These are phyloP conservation scores for Gallinago media DNA, from an alignment of 2,113 vertebrate genomes.

Conservation along the genomic window DNA sequence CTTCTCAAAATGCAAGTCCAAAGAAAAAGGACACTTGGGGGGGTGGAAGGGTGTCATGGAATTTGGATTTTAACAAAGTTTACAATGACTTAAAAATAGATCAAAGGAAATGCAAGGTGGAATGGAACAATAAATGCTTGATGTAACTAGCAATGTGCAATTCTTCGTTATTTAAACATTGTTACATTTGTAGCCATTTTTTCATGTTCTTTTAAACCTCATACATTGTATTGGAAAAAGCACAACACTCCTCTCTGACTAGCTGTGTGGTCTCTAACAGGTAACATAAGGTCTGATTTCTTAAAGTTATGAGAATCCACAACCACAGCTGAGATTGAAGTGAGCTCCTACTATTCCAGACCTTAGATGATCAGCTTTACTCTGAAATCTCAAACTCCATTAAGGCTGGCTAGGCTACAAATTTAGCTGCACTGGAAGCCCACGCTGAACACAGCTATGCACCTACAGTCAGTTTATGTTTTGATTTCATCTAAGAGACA, in stretches of 20 bases:
- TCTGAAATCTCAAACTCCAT: neutral
- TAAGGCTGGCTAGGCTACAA: neutral
- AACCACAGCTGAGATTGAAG: neutral
- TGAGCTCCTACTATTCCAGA: neutral
- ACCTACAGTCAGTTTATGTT: neutral
- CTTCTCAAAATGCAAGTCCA: constrained; percentile 66
- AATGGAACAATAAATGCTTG: neutral
- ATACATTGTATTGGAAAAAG: neutral
- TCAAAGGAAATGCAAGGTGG: neutral
- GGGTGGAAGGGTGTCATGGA: neutral
- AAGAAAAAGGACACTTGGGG: constrained; percentile 13
- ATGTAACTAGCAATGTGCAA: neutral
- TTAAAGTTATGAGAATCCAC: neutral
- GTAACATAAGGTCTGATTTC: neutral
- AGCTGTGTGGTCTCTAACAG: constrained; percentile 2
- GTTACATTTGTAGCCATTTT: neutral
- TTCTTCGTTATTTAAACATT: constrained; percentile 31
- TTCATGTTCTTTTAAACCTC: constrained; percentile 7
- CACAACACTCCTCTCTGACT: neutral
- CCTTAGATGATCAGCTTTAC: neutral
- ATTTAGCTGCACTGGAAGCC: neutral
- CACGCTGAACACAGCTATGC: neutral
- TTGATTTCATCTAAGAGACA: neutral
- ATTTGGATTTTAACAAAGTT: constrained; percentile 40
- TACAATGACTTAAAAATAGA: constrained; percentile 30